Evolutionary conservation across 2,797 vertebrate genomes (phyloP), one percentile per base, ranked within the genome.

Genomic region (Manis pentadactyla): DNA sequence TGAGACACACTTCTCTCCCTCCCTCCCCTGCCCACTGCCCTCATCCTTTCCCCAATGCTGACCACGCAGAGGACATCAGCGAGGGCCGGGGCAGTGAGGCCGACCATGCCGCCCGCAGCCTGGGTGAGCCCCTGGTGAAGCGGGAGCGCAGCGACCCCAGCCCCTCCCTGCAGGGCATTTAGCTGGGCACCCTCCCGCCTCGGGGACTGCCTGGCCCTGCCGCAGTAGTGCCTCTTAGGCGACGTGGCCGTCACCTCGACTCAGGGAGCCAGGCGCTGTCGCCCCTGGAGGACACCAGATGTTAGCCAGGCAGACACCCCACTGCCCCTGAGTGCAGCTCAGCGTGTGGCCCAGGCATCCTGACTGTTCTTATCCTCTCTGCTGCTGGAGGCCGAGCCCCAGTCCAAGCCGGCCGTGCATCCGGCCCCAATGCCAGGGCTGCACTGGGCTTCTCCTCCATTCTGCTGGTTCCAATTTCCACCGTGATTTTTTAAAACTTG

Each of bases 91-190:
- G 99, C 94, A 98, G 98, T 0, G 99, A 99, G 39, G 98, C 96
- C 0, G 99, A 99, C 2, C 95, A 98, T 0, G 98, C 98, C 3
- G 98, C 99, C 93, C 97, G 95, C 77, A 98, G 98, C 4, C 82
- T 98, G 6, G 98, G 98, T 3, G 99, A 99, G 90, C 99, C 99
- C 0, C 99, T 99, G 14, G 99, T 99, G 29, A 99, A 99, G 97
- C 99, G 99, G 1, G 99, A 99, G 95, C 98, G 99, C 97, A 98
- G 99, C 0, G 99, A 99, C 84, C 98, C 99, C 4, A 99, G 98
- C 96, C 99, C 99, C 98, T 99, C 99, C 1, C 98, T 99, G 98
- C 99, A 99, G 98, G 99, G 99, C 97, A 99, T 99, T 98, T 99
- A 98, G 98, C 42, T 4, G 23, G 19, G 0, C 0, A 1, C 73